These are phyloP conservation scores for Euclidia mi DNA, from an alignment of 2,888 invertebrate species.

Conservation along the genomic window DNA sequence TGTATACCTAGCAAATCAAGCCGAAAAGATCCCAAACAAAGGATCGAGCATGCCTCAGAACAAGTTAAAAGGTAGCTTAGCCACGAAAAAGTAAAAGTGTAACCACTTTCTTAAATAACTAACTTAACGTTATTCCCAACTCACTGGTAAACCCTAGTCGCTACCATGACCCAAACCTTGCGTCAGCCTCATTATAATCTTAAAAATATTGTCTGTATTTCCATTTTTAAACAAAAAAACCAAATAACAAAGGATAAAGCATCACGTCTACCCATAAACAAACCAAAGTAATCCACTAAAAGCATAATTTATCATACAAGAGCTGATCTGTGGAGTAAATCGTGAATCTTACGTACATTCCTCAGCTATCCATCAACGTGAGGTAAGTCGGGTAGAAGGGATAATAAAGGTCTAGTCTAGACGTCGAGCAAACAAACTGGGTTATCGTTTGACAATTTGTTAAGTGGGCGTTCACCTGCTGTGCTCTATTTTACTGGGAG, in stretches of 20 bases:
- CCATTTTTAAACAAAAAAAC: too few relatives aligned
- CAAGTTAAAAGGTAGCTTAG: too few relatives aligned
- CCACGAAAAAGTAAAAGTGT: too few relatives aligned
- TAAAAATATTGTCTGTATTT: too few relatives aligned
- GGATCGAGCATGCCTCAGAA: too few relatives aligned
- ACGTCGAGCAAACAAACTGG: background rate
- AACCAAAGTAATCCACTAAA: slow-evolving; percentile 14
- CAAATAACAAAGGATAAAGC: background rate
- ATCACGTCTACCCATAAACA: background rate
- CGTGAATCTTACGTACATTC: background rate
- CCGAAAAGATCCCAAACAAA: too few relatives aligned
- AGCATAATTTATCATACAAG: slow-evolving; percentile 17
- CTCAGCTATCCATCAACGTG: slow-evolving; percentile 23
- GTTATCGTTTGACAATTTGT: slow-evolving; percentile 2
- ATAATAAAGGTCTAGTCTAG: slow-evolving; percentile 13
- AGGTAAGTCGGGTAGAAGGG: slow-evolving; percentile 24
- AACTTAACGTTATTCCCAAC: too few relatives aligned
- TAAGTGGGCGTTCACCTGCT: slow-evolving; percentile 1
- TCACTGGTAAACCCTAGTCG: too few relatives aligned
- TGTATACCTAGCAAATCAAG: too few relatives aligned
- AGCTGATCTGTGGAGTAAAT: background rate
- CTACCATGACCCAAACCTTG: too few relatives aligned
- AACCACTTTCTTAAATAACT: too few relatives aligned
- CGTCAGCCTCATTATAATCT: too few relatives aligned
- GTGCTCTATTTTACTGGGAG: background rate